Evolutionary conservation across 2,797 vertebrate genomes (phyloP), one percentile per base, ranked within the genome.

Genomic region (Muscicapa striata): DNA sequence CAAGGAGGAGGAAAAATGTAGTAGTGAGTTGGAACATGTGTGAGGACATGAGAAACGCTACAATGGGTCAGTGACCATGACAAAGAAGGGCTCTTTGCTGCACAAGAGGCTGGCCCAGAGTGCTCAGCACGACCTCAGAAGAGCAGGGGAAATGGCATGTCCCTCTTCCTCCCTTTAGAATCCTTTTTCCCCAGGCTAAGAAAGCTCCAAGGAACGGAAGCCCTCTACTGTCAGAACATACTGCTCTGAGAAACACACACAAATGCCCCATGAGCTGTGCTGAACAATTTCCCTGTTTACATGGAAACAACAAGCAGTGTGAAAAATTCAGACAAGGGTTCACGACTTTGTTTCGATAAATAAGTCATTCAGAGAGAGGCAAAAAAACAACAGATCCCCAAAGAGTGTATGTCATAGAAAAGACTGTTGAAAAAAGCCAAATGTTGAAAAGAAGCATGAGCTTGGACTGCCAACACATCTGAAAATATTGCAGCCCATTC

Each of bases 21-120:
- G 3, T 27, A 38, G 24, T 40, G 45, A 72, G 26, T 11, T 69
- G 32, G 22, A 24, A 64, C 17, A 30, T 17, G 5, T 24, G 26
- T 59, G 48, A 74, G n/a, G 13, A 66, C 52, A 48, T 48, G 30
- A 45, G 21, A 38, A 74, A 84, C 74, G 17, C 23, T 34, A 69
- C 36, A 62, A 58, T 9, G 4, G 43, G 32, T 45, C 59, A 62
- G 45, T 24, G 45, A 51, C 45, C 0, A 0, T 49, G 36, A 51
- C 43, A 87, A 62, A 54, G 19, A 84, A 91, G 9, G 38, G 16
- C 6, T 82, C 27, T 82, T 30, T 3, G 3, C 10, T 51, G 45
- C 36, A 34, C 16, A 9, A 24, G 19, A 82, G 62, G 12, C 40
- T 78, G n/a, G 11, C 24, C n/a, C 4, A 3, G n/a, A 67, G 36